A percentile compares a stretch with the other conserved stretches of the same genome.
Evolutionary conservation across 2,113 vertebrate species (phyloP).

Genomic region (Hylia prasina): DNA sequence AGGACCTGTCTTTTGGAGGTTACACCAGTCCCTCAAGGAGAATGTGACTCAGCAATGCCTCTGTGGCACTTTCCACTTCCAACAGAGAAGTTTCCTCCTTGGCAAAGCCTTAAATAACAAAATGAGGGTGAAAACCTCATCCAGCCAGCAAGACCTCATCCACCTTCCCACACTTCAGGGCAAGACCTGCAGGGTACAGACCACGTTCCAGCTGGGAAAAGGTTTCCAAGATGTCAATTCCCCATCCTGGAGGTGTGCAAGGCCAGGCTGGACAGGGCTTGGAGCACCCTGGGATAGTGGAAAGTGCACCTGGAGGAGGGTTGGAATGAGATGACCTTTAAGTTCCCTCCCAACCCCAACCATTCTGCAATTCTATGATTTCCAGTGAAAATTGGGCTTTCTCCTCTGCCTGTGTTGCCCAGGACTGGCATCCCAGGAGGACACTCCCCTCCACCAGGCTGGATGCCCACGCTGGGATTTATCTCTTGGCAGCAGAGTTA

Average conservation of each 20-base stretch:
- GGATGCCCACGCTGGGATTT: not conserved
- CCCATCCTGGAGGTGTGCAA: not conserved
- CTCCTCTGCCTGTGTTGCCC: not conserved
- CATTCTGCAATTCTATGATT: not conserved
- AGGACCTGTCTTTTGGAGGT: not conserved
- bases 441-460: not conserved
- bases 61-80: rapidly evolving
- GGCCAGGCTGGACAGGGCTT: not conserved
- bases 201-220: not conserved
- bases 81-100: rapidly evolving
- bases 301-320: not conserved
- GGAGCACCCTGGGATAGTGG: not conserved
- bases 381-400: not conserved
- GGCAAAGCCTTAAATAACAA: not conserved
- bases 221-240: not conserved
- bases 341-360: not conserved
- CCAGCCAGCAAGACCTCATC: not conserved
- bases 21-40: not conserved
- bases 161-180: not conserved
- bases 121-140: not conserved
- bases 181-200: not conserved
- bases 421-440: not conserved
- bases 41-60: not conserved
- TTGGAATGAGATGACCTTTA: not conserved
- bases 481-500: not conserved